Evolutionary conservation across 1,140 invertebrate species (phyloP), one percentile per base, ranked within the genome.

Genomic region (Drosophila nigromelanica): DNA sequence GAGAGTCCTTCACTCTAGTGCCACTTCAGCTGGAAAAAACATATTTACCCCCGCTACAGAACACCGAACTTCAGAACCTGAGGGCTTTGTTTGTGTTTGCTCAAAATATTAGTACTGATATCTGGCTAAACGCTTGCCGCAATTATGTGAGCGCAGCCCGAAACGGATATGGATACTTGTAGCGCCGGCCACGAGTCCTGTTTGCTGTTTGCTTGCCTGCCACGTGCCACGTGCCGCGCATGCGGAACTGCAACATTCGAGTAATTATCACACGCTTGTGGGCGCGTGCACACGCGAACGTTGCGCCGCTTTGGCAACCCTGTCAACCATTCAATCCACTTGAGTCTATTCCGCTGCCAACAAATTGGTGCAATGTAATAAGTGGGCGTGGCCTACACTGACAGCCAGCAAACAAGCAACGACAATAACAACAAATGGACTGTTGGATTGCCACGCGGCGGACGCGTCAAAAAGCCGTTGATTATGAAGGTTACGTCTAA

Each of bases 121-220:
- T 81, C 63, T 78, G 78, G 73, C 52, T 86, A 86, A 86, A 86
- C 73, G 80, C 76, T 85, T 70, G 80, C 58, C 61, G 60, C 81
- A 86, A 85, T 85, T 85, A 77, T 77, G 64, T 42, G 72, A 72
- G 74, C 79, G 71, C 63, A 78, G 81, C 72, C 78, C 71, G 56
- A 80, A 80, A 78, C 76, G 89, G 90, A 91, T 89, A 91, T 89
- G 81, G 90, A 91, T 91, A 91, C 90, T 91, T 91, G 81, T 77
- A 77, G 82, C 73, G 52, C 15, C 51, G 18, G 60, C 51, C 60
- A 5, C n/a, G 40, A 14, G 27, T 18, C 21, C 24, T 48, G 24
- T 30, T 30, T 40, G 27, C 62, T 55, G 52, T 15, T 24, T 35
- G 33, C 61, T 18, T 14, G 47, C 21, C 14, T 56, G 43, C 2